Evolutionary conservation across 2,113 vertebrate species (phyloP).

Genomic region (Clarias gariepinus): DNA sequence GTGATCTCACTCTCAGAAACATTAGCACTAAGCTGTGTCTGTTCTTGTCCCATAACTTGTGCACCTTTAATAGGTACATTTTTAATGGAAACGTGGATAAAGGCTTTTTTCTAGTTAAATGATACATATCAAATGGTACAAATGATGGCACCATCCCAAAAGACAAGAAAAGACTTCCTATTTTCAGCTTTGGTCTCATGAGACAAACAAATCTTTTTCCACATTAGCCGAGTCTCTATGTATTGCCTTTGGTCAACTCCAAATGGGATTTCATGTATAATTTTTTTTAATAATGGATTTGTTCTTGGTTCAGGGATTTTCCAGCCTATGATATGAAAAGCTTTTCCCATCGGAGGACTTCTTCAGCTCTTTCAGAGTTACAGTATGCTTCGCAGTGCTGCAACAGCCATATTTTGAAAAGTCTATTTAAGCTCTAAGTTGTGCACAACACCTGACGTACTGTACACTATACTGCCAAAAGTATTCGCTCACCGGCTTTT

Average conservation of each 20-base stretch:
- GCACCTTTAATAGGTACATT: background rate
- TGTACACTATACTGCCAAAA: no score
- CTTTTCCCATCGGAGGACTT: background rate
- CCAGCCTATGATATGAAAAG: background rate
- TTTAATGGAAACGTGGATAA: background rate
- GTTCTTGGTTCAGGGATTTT: background rate
- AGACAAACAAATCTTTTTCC: background rate
- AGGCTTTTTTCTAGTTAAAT: background rate
- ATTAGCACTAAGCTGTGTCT: background rate
- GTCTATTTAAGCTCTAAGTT: background rate
- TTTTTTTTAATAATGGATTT: background rate
- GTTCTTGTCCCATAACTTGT: background rate
- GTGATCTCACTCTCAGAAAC: background rate
- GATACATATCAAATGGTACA: background rate
- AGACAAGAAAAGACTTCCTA: background rate
- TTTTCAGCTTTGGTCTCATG: background rate
- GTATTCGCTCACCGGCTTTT: no score
- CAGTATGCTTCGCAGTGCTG: background rate
- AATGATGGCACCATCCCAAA: background rate
- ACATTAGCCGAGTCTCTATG: background rate
- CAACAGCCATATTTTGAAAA: background rate
- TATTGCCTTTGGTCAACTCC: no score
- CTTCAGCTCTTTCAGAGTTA: background rate
- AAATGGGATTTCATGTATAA: background rate
- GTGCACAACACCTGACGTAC: background rate